Conservation (phyloP, 2,888 invertebrate species). For the Drosophila pseudotakahashii region DNA sequence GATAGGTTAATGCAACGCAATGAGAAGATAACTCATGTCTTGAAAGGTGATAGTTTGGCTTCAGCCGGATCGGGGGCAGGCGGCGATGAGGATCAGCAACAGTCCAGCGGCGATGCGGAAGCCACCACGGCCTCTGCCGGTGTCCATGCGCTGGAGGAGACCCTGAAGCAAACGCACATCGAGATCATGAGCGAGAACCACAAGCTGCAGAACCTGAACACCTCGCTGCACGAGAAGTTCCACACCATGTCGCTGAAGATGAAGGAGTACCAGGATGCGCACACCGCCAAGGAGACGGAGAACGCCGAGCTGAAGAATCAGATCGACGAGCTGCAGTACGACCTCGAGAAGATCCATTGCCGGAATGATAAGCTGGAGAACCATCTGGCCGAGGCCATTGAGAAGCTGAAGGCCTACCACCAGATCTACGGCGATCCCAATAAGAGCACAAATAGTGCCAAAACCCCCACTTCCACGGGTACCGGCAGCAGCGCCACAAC, state of each 20-base stretch:
- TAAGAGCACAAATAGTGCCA: constrained; percentile 81
- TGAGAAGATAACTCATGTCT: constrained; percentile 95
- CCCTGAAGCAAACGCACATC: constrained; percentile 92
- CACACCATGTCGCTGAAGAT: constrained; percentile 96
- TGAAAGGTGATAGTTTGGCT: constrained; percentile 87
- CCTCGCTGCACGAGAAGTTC: constrained; percentile 95
- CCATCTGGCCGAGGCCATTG: constrained; percentile 95
- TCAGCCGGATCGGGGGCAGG: constrained; percentile 14
- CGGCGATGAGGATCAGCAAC: constrained; percentile 52
- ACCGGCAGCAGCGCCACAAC: constrained; percentile 73
- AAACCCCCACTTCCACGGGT: constrained; percentile 56
- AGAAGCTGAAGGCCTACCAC: constrained; percentile 94
- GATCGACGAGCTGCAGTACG: constrained; percentile 97
- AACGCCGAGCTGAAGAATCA: constrained; percentile 97
- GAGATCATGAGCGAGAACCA: constrained; percentile 96
- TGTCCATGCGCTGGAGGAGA: constrained; percentile 88
- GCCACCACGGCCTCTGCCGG: constrained; percentile 33
- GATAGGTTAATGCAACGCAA: constrained; percentile 97
- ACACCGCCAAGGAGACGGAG: constrained; percentile 96
- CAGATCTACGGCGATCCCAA: constrained; percentile 90
- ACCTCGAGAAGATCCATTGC: constrained; percentile 92
- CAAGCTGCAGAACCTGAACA: constrained; percentile 95
- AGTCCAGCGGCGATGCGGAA: constrained; percentile 45
- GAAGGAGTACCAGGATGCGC: constrained; percentile 90
- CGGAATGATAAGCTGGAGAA: constrained; percentile 96